A percentile compares a stretch with the other conserved stretches of the same genome.
Conservation (phyloP, 1,140 invertebrate species). For the Acyrthosiphon pisum region DNA sequence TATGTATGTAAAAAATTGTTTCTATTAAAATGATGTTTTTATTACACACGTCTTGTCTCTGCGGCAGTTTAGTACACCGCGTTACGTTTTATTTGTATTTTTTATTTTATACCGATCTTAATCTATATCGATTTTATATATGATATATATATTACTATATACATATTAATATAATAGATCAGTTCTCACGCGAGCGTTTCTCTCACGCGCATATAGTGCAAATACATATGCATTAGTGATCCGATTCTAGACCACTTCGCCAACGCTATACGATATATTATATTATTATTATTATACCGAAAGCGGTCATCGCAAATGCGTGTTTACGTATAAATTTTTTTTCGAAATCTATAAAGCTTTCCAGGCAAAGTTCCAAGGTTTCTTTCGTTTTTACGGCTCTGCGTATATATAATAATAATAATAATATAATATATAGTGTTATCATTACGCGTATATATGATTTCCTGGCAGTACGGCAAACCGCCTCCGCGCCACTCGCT, state of each 20-base stretch:
- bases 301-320: background rate
- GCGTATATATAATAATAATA: background rate
- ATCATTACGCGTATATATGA: background rate
- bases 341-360: conserved; percentile 27
- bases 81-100: background rate
- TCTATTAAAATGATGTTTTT: background rate
- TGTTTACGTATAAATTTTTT: background rate
- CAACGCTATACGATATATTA: background rate
- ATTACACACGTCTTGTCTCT: background rate
- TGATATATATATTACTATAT: background rate
- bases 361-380: conserved; percentile 37
- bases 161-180: background rate
- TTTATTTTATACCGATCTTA: background rate
- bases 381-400: background rate
- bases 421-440: background rate
- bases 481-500: background rate
- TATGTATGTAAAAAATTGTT: background rate
- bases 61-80: background rate
- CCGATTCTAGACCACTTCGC: background rate
- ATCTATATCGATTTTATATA: background rate
- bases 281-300: background rate
- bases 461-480: background rate
- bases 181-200: background rate
- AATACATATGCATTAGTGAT: background rate
- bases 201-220: background rate